Percentiles rank a stretch among this genome's conserved stretches.
These are phyloP conservation scores for Patella caerulea DNA, from an alignment of 2,888 invertebrate species.

Conservation along the genomic window DNA sequence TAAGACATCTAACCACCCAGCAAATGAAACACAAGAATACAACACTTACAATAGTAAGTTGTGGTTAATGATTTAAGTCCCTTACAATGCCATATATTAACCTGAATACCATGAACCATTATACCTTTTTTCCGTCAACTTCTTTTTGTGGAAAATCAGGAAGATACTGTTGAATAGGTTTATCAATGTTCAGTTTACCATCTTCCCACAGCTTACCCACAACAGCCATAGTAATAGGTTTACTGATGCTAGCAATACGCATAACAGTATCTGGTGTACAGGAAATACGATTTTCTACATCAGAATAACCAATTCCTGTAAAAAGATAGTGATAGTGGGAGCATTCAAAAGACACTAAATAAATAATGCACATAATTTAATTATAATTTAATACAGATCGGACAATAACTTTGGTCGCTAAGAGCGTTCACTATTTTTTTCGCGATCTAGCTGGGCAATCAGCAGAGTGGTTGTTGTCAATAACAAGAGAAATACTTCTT, in stretches of 20 bases:
- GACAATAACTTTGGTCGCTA: too few relatives aligned
- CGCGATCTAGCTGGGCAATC: too few relatives aligned
- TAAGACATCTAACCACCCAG: not conserved
- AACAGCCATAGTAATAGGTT: constrained; percentile 75
- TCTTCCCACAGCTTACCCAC: constrained; percentile 74
- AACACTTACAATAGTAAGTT: not conserved
- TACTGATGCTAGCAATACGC: constrained; percentile 77
- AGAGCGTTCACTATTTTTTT: too few relatives aligned
- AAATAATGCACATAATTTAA: too few relatives aligned
- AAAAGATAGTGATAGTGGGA: not conserved
- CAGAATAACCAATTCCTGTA: constrained; percentile 74
- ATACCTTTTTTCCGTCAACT: constrained; percentile 72
- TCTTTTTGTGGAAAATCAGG: constrained; percentile 74
- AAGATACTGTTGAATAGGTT: constrained; percentile 74
- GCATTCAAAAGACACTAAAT: too few relatives aligned
- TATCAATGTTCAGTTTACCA: constrained; percentile 75
- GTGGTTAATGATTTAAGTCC: not conserved
- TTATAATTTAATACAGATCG: too few relatives aligned
- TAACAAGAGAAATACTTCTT: too few relatives aligned
- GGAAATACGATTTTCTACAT: constrained; percentile 74
- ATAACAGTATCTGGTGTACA: constrained; percentile 73
- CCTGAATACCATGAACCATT: not conserved
- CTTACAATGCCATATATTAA: too few relatives aligned
- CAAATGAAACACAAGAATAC: not conserved
- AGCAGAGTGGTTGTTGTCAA: too few relatives aligned